Percentiles rank a stretch among this genome's conserved stretches.
Evolutionary conservation across 2,113 vertebrate genomes (phyloP).

Genomic region (Cyanoramphus novaezelandiae): DNA sequence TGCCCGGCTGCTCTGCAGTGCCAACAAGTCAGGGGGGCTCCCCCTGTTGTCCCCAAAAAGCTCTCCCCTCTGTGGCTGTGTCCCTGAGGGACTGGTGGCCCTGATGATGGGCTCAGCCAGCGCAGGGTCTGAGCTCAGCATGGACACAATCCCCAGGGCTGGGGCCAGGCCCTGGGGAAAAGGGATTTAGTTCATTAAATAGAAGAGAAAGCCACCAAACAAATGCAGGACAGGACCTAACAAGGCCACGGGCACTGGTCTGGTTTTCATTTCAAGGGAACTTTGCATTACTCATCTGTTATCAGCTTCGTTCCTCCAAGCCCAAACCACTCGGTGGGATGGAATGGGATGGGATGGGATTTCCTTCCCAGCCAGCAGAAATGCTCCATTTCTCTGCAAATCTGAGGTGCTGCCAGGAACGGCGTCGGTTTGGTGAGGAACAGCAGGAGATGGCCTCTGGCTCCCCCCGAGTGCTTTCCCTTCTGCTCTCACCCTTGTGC

Average conservation of each 20-base stretch:
- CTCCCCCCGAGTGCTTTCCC: not conserved
- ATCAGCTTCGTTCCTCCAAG: not conserved
- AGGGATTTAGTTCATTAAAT: not conserved
- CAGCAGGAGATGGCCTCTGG: not conserved
- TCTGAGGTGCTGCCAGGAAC: fast-evolving
- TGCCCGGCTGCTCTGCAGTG: not conserved
- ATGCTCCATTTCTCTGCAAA: not conserved
- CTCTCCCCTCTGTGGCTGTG: fast-evolving
- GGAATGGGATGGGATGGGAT: not conserved
- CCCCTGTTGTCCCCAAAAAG: fast-evolving
- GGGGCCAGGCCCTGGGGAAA: not conserved
- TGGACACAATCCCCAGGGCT: not conserved
- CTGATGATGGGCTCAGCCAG: not conserved
- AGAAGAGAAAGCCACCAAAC: not conserved
- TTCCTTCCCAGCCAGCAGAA: not conserved
- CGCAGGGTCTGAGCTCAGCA: not conserved
- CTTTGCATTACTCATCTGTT: not conserved
- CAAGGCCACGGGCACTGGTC: not conserved
- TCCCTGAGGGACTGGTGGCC: not conserved
- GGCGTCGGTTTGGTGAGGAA: not conserved
- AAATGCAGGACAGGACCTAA: not conserved
- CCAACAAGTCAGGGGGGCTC: not conserved
- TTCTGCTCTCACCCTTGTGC: fast-evolving
- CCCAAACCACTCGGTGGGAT: not conserved
- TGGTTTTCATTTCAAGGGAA: constrained; percentile 23